These are phyloP conservation scores for Oppia nitens DNA, from an alignment of 1,140 invertebrate genomes.

Conservation along the genomic window DNA sequence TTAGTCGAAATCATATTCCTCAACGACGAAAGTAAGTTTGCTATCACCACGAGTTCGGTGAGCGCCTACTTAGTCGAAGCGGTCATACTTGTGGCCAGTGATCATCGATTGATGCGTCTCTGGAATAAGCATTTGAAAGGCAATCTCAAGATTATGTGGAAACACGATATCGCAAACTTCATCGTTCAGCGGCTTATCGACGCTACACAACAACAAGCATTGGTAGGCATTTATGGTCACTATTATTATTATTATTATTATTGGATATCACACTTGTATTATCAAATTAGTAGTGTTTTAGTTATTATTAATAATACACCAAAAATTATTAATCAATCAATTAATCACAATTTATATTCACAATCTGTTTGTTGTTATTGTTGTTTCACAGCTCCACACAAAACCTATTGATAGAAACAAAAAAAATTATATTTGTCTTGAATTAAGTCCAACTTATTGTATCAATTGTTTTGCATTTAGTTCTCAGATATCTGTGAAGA, in stretches of 20 bases:
- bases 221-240: constrained; percentile 9
- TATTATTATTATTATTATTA: not conserved
- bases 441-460: too few species aligned
- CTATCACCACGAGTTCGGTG: constrained; percentile 12
- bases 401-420: too few species aligned
- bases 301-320: too few species aligned
- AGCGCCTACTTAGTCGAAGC: constrained; percentile 27
- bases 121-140: constrained; percentile 16
- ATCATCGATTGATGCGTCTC: constrained; percentile 42
- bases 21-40: not conserved
- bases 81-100: constrained; percentile 41
- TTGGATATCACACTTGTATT: not conserved
- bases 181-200: constrained; percentile 20
- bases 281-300: too few species aligned
- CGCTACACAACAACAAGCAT: constrained; percentile 14
- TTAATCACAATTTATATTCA: too few species aligned
- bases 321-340: too few species aligned
- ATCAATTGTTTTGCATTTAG: constrained; percentile 10
- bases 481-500: constrained; percentile 17
- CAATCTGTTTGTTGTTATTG: too few species aligned
- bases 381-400: too few species aligned
- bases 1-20: constrained; percentile 17
- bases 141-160: constrained; percentile 13
- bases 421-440: too few species aligned
- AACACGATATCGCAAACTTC: constrained; percentile 20